These are phyloP conservation scores for Phalacrocorax carbo DNA, from an alignment of 2,113 vertebrate species.

Conservation along the genomic window DNA sequence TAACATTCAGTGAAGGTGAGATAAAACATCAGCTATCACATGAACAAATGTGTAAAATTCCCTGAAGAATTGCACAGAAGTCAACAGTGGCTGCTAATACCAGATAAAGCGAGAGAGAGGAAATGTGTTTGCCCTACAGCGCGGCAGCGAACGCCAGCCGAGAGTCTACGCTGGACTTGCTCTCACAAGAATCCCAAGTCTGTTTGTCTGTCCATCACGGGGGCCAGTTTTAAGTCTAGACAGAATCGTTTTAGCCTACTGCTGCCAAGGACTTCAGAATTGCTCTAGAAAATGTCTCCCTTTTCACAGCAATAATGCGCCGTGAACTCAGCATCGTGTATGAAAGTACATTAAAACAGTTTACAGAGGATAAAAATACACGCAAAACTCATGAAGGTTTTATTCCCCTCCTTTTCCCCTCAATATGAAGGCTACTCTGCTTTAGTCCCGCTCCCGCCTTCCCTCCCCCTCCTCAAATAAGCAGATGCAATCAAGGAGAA, in stretches of 20 bases:
- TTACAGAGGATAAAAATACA: not conserved
- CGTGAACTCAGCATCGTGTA: not conserved
- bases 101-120: not conserved
- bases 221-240: not conserved
- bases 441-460: not conserved
- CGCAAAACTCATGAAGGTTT: not conserved
- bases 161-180: not conserved
- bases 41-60: not conserved
- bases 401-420: not conserved
- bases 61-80: not conserved
- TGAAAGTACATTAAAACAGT: not conserved
- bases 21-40: not conserved
- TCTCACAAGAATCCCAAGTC: not conserved
- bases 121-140: not conserved
- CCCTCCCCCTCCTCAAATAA: not conserved
- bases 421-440: not conserved
- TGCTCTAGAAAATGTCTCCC: not conserved
- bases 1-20: not conserved
- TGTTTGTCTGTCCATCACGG: fast-evolving
- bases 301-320: not conserved
- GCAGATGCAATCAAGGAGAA: conserved; percentile 68
- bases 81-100: not conserved
- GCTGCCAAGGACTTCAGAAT: not conserved
- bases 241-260: not conserved
- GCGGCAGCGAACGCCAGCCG: fast-evolving